phyloP scores from a whole-genome alignment of 2,797 vertebrate species.

The Cercopithecus mitis region DNA sequence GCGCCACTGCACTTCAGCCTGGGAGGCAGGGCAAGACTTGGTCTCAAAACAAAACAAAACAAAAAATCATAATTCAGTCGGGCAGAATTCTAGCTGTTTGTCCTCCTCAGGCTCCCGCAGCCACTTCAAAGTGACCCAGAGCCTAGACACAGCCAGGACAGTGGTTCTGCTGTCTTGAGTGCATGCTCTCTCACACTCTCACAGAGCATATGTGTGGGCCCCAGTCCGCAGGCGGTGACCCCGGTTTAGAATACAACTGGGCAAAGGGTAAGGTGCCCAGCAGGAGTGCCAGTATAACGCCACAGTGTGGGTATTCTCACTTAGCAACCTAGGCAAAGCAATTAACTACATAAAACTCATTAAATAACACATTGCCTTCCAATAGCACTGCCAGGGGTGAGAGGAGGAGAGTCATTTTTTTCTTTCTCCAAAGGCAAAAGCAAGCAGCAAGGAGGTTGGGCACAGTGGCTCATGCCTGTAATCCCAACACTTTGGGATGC shows the following conservation, averaged over 20 bases:
- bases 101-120: not conserved
- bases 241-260: not conserved
- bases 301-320: not conserved
- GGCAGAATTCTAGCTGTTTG: not conserved
- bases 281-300: fast-evolving
- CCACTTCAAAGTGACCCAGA: not conserved
- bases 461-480: not conserved
- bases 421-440: not conserved
- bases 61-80: not conserved
- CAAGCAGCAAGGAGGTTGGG: not conserved
- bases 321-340: not conserved
- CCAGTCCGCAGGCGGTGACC: not conserved
- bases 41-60: not conserved
- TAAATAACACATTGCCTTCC: not conserved
- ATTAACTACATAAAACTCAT: not conserved
- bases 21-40: not conserved
- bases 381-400: not conserved
- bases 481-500: not conserved
- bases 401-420: not conserved
- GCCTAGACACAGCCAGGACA: not conserved
- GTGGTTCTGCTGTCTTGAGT: not conserved
- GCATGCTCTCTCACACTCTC: no score
- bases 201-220: fast-evolving
- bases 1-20: not conserved
- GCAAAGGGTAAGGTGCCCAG: not conserved